Evolutionary conservation across 2,113 vertebrate genomes (phyloP), one percentile per base, ranked within the genome.

Genomic region (Corvus cornix): DNA sequence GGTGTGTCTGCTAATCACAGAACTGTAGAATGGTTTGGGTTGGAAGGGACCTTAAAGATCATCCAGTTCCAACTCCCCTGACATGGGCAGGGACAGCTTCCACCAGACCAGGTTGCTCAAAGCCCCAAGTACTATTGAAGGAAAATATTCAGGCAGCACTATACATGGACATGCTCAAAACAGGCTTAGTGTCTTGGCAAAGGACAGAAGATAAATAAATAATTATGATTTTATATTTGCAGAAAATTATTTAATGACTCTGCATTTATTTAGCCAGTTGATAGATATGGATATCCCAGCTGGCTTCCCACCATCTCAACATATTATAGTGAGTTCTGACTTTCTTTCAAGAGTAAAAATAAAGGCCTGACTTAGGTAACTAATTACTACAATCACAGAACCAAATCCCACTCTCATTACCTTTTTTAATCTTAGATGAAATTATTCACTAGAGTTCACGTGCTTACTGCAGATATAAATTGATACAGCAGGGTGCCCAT

Each of bases 181-280:
- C 28, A 90, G 56, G 46, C 43, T 87, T 70, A 55, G 26, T 64
- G 53, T 24, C 84, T 87, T 92, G 74, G 78, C 75, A 87, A 92
- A 87, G 67, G 55, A 39, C 7, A 87, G 56, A 69, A 56, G 43
- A 84, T 5, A 90, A 93, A 87, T 27, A 95, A 96, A 93, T 51
- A 84, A 96, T 73, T 62, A 73, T 16, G 37, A 66, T 67, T 78
- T 92, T 69, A 46, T 87, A 89, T 93, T 63, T 91, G 72, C 74
- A 86, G 46, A 64, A 68, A 90, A 87, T 51, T 68, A 77, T 95
- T 94, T 94, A 91, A 93, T 84, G 73, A 69, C 60, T 72, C 39
- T 43, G 52, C 70, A 85, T 91, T 95, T 96, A 87, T 89, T 85
- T 82, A 95, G 86, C 87, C 85, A 94, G 37, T 88, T 80, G 60